phyloP scores from a whole-genome alignment of 1,140 invertebrate species.

The Bombus picipes region DNA sequence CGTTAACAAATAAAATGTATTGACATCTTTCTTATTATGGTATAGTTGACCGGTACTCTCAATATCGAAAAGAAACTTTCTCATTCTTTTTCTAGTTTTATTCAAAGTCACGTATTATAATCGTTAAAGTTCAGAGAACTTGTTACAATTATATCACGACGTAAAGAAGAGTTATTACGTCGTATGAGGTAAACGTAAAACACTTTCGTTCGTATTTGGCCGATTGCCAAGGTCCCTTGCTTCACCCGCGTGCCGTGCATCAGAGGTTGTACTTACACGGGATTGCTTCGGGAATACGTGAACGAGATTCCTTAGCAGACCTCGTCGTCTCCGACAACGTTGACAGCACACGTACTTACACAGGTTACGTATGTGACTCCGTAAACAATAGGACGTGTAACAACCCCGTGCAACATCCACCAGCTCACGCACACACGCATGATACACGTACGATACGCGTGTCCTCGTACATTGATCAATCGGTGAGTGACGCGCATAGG shows the following conservation, averaged over 20 bases:
- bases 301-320: constrained; percentile 57
- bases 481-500: constrained; percentile 69
- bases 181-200: constrained; percentile 68
- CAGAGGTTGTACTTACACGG: constrained; percentile 46
- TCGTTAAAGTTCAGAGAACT: constrained; percentile 60
- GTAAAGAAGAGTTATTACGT: constrained; percentile 59
- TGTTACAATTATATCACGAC: constrained; percentile 46
- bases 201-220: constrained; percentile 76
- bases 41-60: not conserved
- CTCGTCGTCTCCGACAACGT: constrained; percentile 6
- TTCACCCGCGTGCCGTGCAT: constrained; percentile 62
- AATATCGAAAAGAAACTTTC: not conserved
- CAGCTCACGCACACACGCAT: constrained; percentile 7
- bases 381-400: constrained; percentile 65
- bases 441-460: constrained; percentile 20
- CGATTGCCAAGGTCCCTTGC: constrained; percentile 77
- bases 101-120: not conserved
- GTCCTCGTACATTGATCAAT: constrained; percentile 74
- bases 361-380: constrained; percentile 57
- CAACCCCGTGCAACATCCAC: constrained; percentile 66
- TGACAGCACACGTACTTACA: constrained; percentile 44
- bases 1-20: not conserved
- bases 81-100: not conserved
- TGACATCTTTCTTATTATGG: not conserved
- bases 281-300: constrained; percentile 56